These are phyloP conservation scores for Odocoileus virginianus DNA, from an alignment of 2,113 vertebrate genomes.

Conservation along the genomic window DNA sequence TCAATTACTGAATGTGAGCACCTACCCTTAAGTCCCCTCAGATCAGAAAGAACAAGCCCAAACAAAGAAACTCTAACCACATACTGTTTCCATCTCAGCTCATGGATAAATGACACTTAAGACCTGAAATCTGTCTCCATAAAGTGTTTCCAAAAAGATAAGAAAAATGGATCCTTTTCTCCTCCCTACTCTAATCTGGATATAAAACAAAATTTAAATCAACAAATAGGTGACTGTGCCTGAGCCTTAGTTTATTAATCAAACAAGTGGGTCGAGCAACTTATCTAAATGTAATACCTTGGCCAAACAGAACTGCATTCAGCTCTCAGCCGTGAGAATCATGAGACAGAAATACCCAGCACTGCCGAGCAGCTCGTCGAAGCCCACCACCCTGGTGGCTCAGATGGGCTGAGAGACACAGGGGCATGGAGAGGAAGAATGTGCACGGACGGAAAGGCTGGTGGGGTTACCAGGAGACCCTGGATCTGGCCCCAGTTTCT, in stretches of 20 bases:
- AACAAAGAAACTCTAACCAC: background rate
- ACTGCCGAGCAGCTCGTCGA: background rate
- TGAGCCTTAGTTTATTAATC: constrained; percentile 6
- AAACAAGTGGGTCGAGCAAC: background rate
- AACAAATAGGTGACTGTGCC: background rate
- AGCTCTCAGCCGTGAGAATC: background rate
- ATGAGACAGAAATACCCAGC: background rate
- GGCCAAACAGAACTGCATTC: background rate
- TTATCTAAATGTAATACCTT: background rate
- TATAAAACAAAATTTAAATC: constrained; percentile 23
- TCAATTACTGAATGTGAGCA: background rate
- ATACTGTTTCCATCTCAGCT: background rate
- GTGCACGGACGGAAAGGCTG: fast-evolving
- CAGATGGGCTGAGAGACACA: background rate
- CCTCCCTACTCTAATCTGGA: background rate
- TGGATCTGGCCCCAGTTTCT: background rate
- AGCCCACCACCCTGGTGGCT: background rate
- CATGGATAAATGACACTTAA: background rate
- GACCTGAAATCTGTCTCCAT: background rate
- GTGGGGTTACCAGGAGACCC: background rate
- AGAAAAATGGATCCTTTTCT: background rate
- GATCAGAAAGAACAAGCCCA: background rate
- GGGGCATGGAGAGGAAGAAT: background rate
- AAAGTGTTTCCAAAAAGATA: background rate
- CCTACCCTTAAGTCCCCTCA: background rate